Conservation (phyloP, 2,888 invertebrate genomes). For the Steinernema hermaphroditum region DNA sequence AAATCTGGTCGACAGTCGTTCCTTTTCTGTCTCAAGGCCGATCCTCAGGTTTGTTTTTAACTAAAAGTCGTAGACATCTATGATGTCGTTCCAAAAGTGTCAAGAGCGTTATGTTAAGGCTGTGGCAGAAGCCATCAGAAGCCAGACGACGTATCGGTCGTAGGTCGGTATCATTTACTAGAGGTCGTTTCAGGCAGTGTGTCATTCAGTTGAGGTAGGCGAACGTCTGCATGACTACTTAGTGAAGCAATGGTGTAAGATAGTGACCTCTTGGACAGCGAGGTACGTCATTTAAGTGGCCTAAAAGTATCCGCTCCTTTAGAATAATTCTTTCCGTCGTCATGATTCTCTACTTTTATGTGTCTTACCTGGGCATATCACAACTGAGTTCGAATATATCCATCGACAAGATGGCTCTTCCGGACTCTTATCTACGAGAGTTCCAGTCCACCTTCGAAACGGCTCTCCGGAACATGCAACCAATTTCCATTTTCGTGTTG, state of each 20-base stretch:
- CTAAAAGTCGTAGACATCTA: too few species aligned
- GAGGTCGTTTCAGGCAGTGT: constrained; percentile 20
- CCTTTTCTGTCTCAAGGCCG: constrained; percentile 53
- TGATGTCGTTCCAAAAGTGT: too few species aligned
- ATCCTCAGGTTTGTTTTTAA: constrained; percentile 43
- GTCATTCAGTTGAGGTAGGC: constrained; percentile 35
- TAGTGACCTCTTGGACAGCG: constrained; percentile 44
- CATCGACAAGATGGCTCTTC: constrained; percentile 63
- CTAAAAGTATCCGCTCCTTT: constrained; percentile 17
- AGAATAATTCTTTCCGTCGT: constrained; percentile 43
- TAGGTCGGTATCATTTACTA: too few species aligned
- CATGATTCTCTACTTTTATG: constrained; percentile 54
- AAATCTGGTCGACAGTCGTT: constrained; percentile 44
- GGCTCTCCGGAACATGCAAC: constrained; percentile 58
- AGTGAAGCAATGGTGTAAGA: constrained; percentile 41
- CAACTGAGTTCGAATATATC: constrained; percentile 55
- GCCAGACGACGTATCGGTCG: too few species aligned
- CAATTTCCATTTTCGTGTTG: constrained; percentile 58
- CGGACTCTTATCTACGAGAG: constrained; percentile 59
- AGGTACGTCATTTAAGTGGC: constrained; percentile 33
- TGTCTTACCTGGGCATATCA: constrained; percentile 53
- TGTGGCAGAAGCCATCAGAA: too few species aligned
- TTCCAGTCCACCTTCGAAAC: constrained; percentile 55
- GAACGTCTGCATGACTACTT: constrained; percentile 45
- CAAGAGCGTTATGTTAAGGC: too few species aligned